Base-by-base conservation (phyloP, 2,113 vertebrate species). In the Macquaria ambigua region DNA sequence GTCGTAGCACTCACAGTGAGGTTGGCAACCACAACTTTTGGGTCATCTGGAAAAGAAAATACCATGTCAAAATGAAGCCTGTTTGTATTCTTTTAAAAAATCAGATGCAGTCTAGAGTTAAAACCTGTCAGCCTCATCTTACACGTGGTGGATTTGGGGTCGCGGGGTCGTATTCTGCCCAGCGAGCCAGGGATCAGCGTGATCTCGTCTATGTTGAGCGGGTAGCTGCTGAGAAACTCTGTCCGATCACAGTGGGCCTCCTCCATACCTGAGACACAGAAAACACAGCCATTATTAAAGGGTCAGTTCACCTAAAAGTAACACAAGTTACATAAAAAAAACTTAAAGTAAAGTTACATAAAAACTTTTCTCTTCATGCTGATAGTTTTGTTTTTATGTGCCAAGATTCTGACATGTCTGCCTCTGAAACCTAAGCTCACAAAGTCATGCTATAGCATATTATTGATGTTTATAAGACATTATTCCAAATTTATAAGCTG, bases 221-320 rank as follows among this genome's bases (percentile, higher is more conserved):
- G 95, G 82, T 98, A 99, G 74, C 94, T 97, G 93, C 96, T 97
- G 89, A 99, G 95, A 85, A 98, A 99, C 92, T 99, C 98, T 0
- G 97, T 99, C 86, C 96, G 95, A 62, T 99, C 97, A 89, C 98
- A 99, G 77, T 97, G 96, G 0, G 97, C 96, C 86, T 99, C 98
- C 92, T 99, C 98, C 98, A 99, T 99, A 59, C 98, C 98, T 99
- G 80, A 63, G 52, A 46, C 0, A 39, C 6, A 79, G 3, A 71
- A 28, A 34, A 1, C 1, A 6, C 18, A 39, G 25, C 14, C 5
- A 43, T 37, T 16, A 52, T 64, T 21, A 39, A 69, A 18, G 9
- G 8, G 8, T 74, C 37, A 2, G 15, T 41, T 68, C 28, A 48
- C 46, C 23, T 64, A 39, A 70, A 53, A 7, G 18, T 52, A 34